Base-by-base conservation (phyloP, 2,888 invertebrate species). In the Emmelina monodactyla region DNA sequence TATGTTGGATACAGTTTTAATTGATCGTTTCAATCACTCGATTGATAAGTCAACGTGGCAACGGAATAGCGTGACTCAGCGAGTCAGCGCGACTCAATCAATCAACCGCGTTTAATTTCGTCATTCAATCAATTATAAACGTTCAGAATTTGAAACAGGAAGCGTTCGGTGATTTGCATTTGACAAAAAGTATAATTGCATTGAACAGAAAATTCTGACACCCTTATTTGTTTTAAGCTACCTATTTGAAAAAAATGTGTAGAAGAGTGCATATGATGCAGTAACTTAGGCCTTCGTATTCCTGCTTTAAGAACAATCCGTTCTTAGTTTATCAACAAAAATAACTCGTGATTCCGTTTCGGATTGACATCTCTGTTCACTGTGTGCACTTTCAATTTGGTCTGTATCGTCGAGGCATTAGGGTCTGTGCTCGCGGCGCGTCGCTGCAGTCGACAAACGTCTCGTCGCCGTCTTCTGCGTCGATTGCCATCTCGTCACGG, bases 101-200 rank as follows among this genome's bases (percentile, higher is more conserved):
- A 61, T 62, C 61, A 62, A 49, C 49, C 44, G 50, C 47, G 51
- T 57, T 55, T 57, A 53, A 62, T 59, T 55, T 42, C 49, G 47
- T 61, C 58, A 58, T 48, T 58, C 53, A 49, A 58, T 55, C 53
- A 53, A 54, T 58, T 55, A 38, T 31, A 4, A 9, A 25, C 25
- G 47, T 43, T 47, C 48, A 41, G 43, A 49, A 55, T 55, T 50
- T 49, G 50, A 57, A 58, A 53, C 51, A 55, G 59, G 55, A 57
- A 55, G 25, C 25, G 25, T n/a, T 25, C 45, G 41, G 41, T 38
- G 32, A 22, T 33, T 28, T 14, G 32, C 31, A 36, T 39, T 14
- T 4, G 12, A 16, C 31, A 34, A 13, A 28, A n/a, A n/a, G n/a
- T n/a, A n/a, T n/a, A n/a, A n/a, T n/a, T n/a, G n/a, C n/a, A n/a